phyloP scores from a whole-genome alignment of 1,140 invertebrate species.

The Drosophila hydei region DNA sequence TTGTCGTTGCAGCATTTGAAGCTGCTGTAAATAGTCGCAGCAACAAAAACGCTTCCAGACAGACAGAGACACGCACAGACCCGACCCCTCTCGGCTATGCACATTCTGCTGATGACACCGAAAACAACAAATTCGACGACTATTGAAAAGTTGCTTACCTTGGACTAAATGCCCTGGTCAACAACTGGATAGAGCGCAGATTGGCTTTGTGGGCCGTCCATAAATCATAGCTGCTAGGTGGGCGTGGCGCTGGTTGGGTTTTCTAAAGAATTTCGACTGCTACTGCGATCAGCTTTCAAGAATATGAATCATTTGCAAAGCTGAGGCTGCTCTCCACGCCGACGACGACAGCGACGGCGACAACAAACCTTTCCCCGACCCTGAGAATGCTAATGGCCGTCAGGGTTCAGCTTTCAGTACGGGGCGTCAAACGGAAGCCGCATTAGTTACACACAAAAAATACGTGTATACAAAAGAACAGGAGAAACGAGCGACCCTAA shows the following conservation, averaged over 20 bases:
- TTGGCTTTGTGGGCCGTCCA: slow-evolving; percentile 33
- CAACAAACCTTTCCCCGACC: slow-evolving; percentile 21
- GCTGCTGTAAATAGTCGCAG: slow-evolving; percentile 42
- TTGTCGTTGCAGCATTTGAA: slow-evolving; percentile 22
- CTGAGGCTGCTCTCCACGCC: slow-evolving; percentile 17
- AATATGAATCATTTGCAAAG: slow-evolving; percentile 63
- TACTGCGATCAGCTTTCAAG: slow-evolving; percentile 63
- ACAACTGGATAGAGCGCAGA: slow-evolving; percentile 17
- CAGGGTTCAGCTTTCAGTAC: slow-evolving; percentile 64
- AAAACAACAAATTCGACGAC: slow-evolving; percentile 23
- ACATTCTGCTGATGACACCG: slow-evolving; percentile 51
- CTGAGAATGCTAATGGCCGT: slow-evolving; percentile 28
- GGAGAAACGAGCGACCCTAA: slow-evolving; percentile 16
- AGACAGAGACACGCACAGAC: not conserved
- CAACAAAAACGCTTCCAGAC: slow-evolving; percentile 56
- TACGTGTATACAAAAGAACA: not conserved
- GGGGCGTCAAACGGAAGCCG: slow-evolving; percentile 77
- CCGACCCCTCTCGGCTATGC: not conserved
- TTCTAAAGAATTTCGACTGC: slow-evolving; percentile 67
- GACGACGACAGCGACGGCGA: slow-evolving; percentile 21
- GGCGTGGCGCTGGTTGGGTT: slow-evolving; percentile 55
- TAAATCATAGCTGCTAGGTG: slow-evolving; percentile 60
- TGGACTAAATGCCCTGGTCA: slow-evolving; percentile 59
- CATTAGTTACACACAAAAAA: slow-evolving; percentile 53
- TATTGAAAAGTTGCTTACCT: slow-evolving; percentile 57